phyloP scores from a whole-genome alignment of 2,797 vertebrate species.

The Tiaroga cobitis region DNA sequence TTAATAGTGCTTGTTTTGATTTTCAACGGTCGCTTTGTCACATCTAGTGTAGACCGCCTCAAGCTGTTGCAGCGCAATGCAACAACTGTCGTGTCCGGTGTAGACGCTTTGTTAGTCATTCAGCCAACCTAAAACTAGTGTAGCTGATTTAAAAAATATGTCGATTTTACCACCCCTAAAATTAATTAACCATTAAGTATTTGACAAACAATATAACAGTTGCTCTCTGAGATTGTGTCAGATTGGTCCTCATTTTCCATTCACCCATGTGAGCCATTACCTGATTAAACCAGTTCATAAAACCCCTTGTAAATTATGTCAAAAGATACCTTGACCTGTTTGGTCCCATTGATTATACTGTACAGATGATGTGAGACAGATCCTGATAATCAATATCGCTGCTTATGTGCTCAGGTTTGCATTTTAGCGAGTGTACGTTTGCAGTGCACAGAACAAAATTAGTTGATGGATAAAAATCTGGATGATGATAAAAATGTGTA shows the following conservation, averaged over 20 bases:
- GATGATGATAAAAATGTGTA: background rate
- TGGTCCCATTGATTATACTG: conserved; percentile 29
- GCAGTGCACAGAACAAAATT: background rate
- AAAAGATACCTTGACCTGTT: conserved; percentile 1
- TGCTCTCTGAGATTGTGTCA: background rate
- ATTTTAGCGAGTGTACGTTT: background rate
- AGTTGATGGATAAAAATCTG: background rate
- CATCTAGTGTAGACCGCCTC: background rate
- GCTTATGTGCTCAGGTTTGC: background rate
- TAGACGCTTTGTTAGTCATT: too few species aligned
- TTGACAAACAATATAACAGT: conserved; percentile 1
- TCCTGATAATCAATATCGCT: background rate
- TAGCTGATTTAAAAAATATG: background rate
- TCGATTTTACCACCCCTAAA: background rate
- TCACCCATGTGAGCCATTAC: background rate
- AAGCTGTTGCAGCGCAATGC: background rate
- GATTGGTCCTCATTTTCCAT: background rate
- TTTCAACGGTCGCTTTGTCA: background rate
- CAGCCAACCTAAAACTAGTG: background rate
- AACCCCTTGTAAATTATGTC: conserved; percentile 27
- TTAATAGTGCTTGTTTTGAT: too few species aligned
- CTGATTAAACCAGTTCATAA: conserved; percentile 1
- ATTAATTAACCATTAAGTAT: background rate
- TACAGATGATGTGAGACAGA: conserved; percentile 22
- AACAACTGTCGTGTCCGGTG: background rate